Conservation (phyloP, 2,888 invertebrate species). For the Hecatera dysodea region DNA sequence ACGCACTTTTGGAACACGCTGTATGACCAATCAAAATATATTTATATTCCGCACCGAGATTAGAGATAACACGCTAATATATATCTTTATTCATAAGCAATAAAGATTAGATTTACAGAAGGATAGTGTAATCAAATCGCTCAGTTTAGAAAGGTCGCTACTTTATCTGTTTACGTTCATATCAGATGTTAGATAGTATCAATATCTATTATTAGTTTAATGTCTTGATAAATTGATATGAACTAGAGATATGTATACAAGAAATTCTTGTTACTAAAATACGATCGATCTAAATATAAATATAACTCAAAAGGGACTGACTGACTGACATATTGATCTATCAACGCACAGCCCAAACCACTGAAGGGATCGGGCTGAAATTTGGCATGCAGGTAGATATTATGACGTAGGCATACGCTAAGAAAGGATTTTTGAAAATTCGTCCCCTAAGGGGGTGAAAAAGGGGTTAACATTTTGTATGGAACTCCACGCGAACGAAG, state of each 20-base stretch:
- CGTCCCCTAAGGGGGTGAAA: too few relatives aligned
- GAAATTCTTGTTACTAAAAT: background rate
- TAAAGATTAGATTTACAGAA: slow-evolving; percentile 42
- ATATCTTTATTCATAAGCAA: slow-evolving; percentile 20
- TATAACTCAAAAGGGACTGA: too few relatives aligned
- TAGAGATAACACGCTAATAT: background rate
- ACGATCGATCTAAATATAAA: background rate
- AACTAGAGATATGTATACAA: background rate
- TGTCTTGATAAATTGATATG: slow-evolving; percentile 5
- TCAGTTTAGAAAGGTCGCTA: slow-evolving; percentile 23
- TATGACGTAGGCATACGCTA: too few relatives aligned
- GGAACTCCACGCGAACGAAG: too few relatives aligned
- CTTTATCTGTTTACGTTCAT: slow-evolving; percentile 22
- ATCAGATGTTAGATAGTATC: slow-evolving; percentile 26
- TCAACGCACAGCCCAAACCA: too few relatives aligned
- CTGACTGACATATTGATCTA: too few relatives aligned
- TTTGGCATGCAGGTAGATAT: too few relatives aligned
- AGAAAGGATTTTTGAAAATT: too few relatives aligned
- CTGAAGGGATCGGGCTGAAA: too few relatives aligned
- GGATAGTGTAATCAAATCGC: slow-evolving; percentile 30
- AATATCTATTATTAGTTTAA: slow-evolving; percentile 9
- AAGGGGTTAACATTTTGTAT: too few relatives aligned
- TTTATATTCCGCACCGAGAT: slow-evolving; percentile 6
- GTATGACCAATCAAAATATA: background rate
- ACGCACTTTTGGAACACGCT: too few relatives aligned